Base-by-base conservation (phyloP, 1,140 invertebrate genomes). In the Bombus breviceps region DNA sequence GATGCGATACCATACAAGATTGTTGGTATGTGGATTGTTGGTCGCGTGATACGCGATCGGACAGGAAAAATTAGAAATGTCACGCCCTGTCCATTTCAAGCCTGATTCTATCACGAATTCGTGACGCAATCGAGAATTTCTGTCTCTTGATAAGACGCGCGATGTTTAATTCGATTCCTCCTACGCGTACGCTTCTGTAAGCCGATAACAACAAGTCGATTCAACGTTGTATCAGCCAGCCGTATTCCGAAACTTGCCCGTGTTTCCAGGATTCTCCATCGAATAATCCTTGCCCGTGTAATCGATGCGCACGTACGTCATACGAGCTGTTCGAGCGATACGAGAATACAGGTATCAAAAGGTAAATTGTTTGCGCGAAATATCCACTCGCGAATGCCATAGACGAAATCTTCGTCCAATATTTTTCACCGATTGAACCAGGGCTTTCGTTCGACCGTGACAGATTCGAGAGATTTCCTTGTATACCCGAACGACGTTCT, bases 1-100 rank as follows among this genome's bases (percentile, higher is more conserved):
- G 53, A 37, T 10, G 32, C 25, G 71, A 82, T 81, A 53, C 68
- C 59, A 18, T 66, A 66, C 25, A 53, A 37, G 59, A 47, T 80
- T 83, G 41, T 74, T 47, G 12, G 57, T 37, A 47, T n/a, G n/a
- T n/a, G n/a, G n/a, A n/a, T n/a, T n/a, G n/a, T n/a, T n/a, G n/a
- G n/a, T 66, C 66, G 43, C 43, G 32, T 66, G 39, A 69, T 28
- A 71, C 37, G 28, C 18, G 68, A 1, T 25, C 8, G 6, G 4
- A 4, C 5, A 41, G 15, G 28, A 73, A 73, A 25, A 8, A 37
- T 64, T 64, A 39, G 25, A 37, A 66, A 37, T 34, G 39, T 37
- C 71, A 47, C 12, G 39, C 2, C 37, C 39, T 53, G 12, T 22
- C 28, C 34, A 8, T 10, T n/a, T 10, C 9, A 15, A 41, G 10